Evolutionary conservation across 2,113 vertebrate genomes (phyloP), one percentile per base, ranked within the genome.

Genomic region (Panthera leo): DNA sequence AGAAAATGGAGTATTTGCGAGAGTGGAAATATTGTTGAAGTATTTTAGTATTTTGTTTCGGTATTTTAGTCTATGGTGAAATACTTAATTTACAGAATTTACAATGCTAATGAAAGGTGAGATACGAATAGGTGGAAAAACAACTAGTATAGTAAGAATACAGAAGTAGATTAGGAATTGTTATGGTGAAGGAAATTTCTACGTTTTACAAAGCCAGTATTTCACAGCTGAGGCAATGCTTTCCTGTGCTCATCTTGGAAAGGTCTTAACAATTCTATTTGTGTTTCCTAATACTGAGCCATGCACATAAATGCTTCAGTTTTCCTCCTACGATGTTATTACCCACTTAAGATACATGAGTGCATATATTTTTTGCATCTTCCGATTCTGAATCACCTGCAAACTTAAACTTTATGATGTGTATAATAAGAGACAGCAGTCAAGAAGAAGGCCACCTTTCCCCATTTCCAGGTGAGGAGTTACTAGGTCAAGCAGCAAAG

Each of bases 21-120:
- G 63, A n/a, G 65, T 84, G 36, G 89, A 94, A 94, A 97, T 73
- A 89, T 8, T 75, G 36, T 68, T 55, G 6, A 89, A 70, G n/a
- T 65, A 89, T 61, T 83, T 92, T 23, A 94, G 55, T 75, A 42
- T 95, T 94, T 76, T 39, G 36, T 25, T 91, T 89, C 31, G 83
- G 93, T 95, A 95, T 39, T 95, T 85, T 63, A 87, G 19, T 82
- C 25, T 76, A 25, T 71, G 23, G 75, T 63, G 76, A 55, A 51
- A 39, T 11, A 19, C 4, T 53, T 3, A 80, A 21, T 92, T 82
- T 96, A 92, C 18, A 89, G 53, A 53, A 8, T 45, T 71, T 34
- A 79, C 19, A 51, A 71, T 58, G 29, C 51, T 1, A 51, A 15
- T 58, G 55, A 93, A 75, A 94, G 65, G 39, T 65, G 61, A 70